phyloP scores from a whole-genome alignment of 2,113 vertebrate species.

The Zapus hudsonius region DNA sequence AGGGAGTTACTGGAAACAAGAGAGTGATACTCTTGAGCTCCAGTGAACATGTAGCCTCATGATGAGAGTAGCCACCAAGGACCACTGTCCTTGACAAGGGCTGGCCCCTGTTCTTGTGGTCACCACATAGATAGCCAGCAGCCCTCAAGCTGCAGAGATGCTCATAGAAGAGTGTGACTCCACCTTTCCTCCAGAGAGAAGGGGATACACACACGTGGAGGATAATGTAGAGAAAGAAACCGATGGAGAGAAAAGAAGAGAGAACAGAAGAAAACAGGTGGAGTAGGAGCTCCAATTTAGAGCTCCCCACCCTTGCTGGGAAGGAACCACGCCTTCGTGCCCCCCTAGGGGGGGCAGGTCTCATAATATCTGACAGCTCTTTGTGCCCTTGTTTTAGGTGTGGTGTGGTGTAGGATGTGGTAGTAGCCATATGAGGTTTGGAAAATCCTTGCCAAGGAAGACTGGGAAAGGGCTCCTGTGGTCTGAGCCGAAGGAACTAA shows the following conservation, averaged over 20 bases:
- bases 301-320: neutral
- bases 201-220: neutral
- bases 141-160: neutral
- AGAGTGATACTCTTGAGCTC: neutral
- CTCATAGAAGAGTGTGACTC: neutral
- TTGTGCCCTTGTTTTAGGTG: neutral
- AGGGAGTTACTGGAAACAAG: neutral
- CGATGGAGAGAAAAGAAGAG: neutral
- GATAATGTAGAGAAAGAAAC: neutral
- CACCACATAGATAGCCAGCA: neutral
- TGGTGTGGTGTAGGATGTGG: too few relatives aligned
- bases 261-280: too few relatives aligned
- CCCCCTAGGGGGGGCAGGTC: neutral
- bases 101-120: neutral
- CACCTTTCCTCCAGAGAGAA: neutral
- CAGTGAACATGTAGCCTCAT: neutral
- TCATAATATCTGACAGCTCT: neutral
- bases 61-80: neutral
- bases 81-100: neutral
- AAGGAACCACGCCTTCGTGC: neutral
- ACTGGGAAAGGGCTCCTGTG: neutral
- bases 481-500: neutral
- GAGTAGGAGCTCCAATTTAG: neutral
- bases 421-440: neutral
- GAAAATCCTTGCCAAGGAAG: slow-evolving; percentile 4